Conservation (phyloP, 2,797 vertebrate species). For the Pipistrellus nathusii region DNA sequence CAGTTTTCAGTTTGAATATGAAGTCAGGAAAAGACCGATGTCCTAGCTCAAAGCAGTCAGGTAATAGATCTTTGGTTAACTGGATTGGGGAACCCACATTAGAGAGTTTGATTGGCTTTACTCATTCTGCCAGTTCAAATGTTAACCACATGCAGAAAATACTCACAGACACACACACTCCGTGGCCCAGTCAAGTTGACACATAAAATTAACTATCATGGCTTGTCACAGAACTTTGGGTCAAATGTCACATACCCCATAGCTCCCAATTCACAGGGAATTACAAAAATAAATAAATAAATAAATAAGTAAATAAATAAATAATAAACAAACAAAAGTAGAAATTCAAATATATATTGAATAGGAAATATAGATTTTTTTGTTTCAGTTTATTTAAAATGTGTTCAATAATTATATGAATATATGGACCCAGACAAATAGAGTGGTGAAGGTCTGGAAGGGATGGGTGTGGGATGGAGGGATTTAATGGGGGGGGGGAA, state of each 20-base stretch:
- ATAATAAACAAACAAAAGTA: not conserved
- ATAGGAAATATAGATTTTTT: not conserved
- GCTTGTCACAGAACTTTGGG: constrained; percentile 21
- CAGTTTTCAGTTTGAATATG: not conserved
- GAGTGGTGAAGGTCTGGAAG: no score
- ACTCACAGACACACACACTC: not conserved
- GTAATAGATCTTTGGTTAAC: not conserved
- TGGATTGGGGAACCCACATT: not conserved
- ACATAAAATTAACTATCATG: constrained; percentile 9
- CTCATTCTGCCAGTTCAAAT: not conserved
- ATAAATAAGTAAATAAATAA: not conserved
- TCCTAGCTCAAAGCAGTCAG: not conserved
- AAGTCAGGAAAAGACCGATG: not conserved
- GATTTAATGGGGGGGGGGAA: no score
- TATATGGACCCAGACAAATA: no score
- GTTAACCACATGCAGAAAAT: constrained; percentile 18
- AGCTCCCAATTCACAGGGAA: not conserved
- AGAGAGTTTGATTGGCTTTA: not conserved
- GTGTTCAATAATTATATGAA: no score
- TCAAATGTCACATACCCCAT: not conserved
- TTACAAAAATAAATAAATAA: not conserved
- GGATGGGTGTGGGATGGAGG: no score
- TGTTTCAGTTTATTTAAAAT: constrained; percentile 8
- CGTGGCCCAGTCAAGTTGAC: not conserved
- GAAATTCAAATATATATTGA: constrained; percentile 27